phyloP scores from a whole-genome alignment of 1,140 invertebrate genomes.

The Drosophila chauvacae region DNA sequence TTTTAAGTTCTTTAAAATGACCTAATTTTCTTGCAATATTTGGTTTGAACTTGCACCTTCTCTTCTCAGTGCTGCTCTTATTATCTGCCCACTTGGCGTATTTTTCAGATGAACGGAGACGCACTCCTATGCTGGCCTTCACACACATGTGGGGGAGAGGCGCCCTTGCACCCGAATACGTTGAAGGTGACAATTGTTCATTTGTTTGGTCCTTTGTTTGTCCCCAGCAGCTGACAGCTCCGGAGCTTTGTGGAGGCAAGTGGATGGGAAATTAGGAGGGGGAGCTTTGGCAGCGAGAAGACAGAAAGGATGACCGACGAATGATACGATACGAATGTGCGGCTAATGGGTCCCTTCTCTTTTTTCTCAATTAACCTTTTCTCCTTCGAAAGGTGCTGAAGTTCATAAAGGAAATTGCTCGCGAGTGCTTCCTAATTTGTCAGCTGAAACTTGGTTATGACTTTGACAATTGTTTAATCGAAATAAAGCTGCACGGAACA shows the following conservation, averaged over 20 bases:
- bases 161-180: background rate
- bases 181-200: slow-evolving; percentile 54
- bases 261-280: slow-evolving; percentile 21
- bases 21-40: background rate
- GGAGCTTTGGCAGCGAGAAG: background rate
- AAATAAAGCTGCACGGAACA: slow-evolving; percentile 6
- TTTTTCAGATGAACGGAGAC: slow-evolving; percentile 20
- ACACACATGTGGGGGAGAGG: background rate
- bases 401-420: background rate
- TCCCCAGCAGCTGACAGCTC: slow-evolving; percentile 33
- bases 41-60: no score
- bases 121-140: background rate
- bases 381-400: background rate
- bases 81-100: slow-evolving; percentile 18
- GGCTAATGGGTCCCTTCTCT: slow-evolving; percentile 8
- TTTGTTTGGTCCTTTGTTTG: slow-evolving; percentile 46
- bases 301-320: slow-evolving; percentile 2
- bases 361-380: slow-evolving; percentile 5
- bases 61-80: slow-evolving; percentile 3
- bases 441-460: background rate
- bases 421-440: background rate
- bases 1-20: no score
- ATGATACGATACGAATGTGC: background rate
- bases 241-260: slow-evolving; percentile 15
- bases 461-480: slow-evolving; percentile 2